Base-by-base conservation (phyloP, 2,888 invertebrate genomes). In the Pseudococcus jackbeardsleyi region DNA sequence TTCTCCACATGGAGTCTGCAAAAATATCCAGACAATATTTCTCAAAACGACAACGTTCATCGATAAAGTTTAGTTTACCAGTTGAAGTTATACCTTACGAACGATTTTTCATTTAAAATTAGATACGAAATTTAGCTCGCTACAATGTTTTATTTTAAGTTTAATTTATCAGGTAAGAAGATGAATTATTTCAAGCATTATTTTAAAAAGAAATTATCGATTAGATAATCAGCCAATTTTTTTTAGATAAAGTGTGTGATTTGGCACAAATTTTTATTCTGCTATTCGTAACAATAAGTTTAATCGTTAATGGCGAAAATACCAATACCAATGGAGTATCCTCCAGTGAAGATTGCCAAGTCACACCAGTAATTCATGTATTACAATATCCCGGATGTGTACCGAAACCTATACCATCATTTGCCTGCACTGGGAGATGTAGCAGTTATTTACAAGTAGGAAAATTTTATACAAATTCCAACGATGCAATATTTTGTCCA, bases 381-480 rank as follows among this genome's bases (percentile, higher is more conserved):
- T 93, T 98, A 48, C 96, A 97, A 91, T 96, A 97, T 92, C 96
- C 97, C 3, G 97, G 98, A 89, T 98, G 98, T 92, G 95, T 96
- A 77, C 96, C 97, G 8, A 97, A 97, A 92, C 97, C 97, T 0
- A 97, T 98, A 90, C 97, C 98, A 2, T 97, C 97, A 89, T 98
- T 96, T 91, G 97, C 97, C 26, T 98, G 98, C 91, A 96, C 96
- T 89, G 98, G 98, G 88, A 94, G 96, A 91, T 98, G 98, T 91
- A 95, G 96, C 88, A 97, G 97, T 90, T 98, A 98, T 91, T 95
- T 98, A 87, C 98, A 98, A 94, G 97, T 97, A 92, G 85, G 42
- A 42, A 5, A 8, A 42, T 42, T 42, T 42, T 9, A 42, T 42
- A 5, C 42, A 42, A 42, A 42, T 42, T 3, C 42, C 42, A 42